These are phyloP conservation scores for Chondrilla cf. caribensis DNA, from an alignment of 37 sponge, comb jelly and placozoan species.

Conservation along the genomic window DNA sequence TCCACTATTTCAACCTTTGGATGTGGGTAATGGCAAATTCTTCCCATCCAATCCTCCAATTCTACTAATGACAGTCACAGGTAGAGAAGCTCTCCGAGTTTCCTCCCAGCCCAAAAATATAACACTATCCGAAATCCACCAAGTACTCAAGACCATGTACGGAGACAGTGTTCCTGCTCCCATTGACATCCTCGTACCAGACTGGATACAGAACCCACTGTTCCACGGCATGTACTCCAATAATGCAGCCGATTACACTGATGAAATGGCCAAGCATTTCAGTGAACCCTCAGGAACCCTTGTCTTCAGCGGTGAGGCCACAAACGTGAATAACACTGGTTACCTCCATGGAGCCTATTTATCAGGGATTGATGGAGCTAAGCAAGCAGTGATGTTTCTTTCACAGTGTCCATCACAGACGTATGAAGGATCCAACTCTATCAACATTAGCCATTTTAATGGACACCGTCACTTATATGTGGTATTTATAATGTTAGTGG, in stretches of 20 bases:
- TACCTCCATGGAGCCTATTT: slow-evolving; percentile 66
- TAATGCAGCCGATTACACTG: slow-evolving; percentile 9
- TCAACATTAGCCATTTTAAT: too few relatives aligned
- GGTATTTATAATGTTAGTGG: too few relatives aligned
- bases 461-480: too few relatives aligned
- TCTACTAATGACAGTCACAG: slow-evolving; percentile 36
- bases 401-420: too few relatives aligned
- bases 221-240: slow-evolving; percentile 50
- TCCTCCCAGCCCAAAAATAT: slow-evolving; percentile 7
- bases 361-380: slow-evolving; percentile 54
- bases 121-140: slow-evolving; percentile 35
- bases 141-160: slow-evolving; percentile 47
- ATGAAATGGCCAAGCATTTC: background rate
- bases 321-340: slow-evolving; percentile 27
- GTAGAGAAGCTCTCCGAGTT: slow-evolving; percentile 23
- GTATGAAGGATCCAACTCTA: too few relatives aligned
- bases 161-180: slow-evolving; percentile 22
- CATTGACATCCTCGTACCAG: slow-evolving; percentile 32
- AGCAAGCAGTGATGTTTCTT: background rate
- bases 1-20: slow-evolving; percentile 22
- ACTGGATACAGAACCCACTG: slow-evolving; percentile 49
- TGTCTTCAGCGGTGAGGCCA: slow-evolving; percentile 68
- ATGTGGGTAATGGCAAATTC: background rate
- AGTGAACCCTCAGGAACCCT: slow-evolving; percentile 36
- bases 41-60: slow-evolving; percentile 22